Evolutionary conservation across 2,888 invertebrate species (phyloP).

Genomic region (Noctua comes): DNA sequence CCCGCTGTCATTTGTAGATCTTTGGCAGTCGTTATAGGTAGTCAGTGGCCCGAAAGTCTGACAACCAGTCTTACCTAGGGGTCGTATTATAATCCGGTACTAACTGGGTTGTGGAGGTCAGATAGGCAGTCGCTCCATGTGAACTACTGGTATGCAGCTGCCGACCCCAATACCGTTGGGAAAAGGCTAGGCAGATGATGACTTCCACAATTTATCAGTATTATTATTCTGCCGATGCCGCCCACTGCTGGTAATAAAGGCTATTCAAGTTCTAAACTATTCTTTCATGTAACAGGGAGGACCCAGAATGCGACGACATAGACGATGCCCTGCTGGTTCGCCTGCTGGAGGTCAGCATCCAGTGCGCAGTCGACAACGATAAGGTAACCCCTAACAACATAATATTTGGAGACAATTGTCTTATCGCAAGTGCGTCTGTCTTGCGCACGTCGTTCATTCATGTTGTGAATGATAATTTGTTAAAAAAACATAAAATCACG

Average conservation of each 20-base stretch:
- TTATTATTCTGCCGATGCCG: background rate
- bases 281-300: slow-evolving; percentile 80
- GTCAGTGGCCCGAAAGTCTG: background rate
- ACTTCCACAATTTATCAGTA: background rate
- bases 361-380: slow-evolving; percentile 93
- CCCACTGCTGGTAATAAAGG: no score
- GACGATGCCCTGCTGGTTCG: slow-evolving; percentile 93
- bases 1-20: no score
- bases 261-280: background rate
- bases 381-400: slow-evolving; percentile 89
- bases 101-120: background rate
- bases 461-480: slow-evolving; percentile 43
- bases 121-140: no score
- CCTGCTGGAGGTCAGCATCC: slow-evolving; percentile 92
- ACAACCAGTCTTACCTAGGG: background rate
- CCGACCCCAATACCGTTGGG: background rate
- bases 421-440: slow-evolving; percentile 41
- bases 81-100: background rate
- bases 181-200: background rate
- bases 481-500: slow-evolving; percentile 40
- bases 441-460: slow-evolving; percentile 27
- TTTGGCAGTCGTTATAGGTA: background rate
- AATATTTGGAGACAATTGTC: slow-evolving; percentile 21
- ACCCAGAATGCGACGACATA: slow-evolving; percentile 91
- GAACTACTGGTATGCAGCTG: no score